These are phyloP conservation scores for Girardia tigrina DNA, from an alignment of 2,888 invertebrate genomes.

Conservation along the genomic window DNA sequence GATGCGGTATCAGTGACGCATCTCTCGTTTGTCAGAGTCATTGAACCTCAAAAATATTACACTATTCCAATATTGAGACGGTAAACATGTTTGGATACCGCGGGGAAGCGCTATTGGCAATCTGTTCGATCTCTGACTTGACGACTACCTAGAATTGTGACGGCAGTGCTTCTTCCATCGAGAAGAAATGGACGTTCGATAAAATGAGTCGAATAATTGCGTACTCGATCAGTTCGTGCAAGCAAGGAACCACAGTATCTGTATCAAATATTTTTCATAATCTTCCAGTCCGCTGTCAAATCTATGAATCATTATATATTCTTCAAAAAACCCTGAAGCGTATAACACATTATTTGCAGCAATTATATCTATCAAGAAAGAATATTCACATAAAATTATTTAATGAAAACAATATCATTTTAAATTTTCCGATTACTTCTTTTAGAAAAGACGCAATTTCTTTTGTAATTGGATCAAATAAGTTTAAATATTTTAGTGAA, in stretches of 20 bases:
- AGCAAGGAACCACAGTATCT: slow-evolving; percentile 53
- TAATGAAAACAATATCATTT: not conserved
- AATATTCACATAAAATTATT: not conserved
- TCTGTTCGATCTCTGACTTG: slow-evolving; percentile 15
- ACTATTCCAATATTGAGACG: slow-evolving; percentile 45
- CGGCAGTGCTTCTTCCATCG: not conserved
- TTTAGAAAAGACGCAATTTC: not conserved
- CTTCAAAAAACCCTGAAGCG: not conserved
- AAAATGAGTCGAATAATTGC: not conserved
- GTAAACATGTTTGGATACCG: slow-evolving; percentile 57
- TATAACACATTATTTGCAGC: not conserved
- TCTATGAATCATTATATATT: not conserved
- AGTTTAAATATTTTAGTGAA: not conserved
- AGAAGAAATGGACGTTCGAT: not conserved
- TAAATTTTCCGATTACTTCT: slow-evolving; percentile 1
- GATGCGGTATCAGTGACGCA: slow-evolving; percentile 71
- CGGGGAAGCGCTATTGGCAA: slow-evolving; percentile 55
- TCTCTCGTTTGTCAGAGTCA: slow-evolving; percentile 59
- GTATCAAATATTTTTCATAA: slow-evolving; percentile 54
- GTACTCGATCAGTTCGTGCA: not conserved
- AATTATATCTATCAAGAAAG: not conserved
- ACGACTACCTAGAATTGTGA: not conserved
- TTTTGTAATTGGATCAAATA: not conserved
- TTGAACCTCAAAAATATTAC: slow-evolving; percentile 56
- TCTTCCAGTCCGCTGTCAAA: slow-evolving; percentile 53